Base-by-base conservation (phyloP, 2,888 invertebrate species). In the Anaspis maculata region DNA sequence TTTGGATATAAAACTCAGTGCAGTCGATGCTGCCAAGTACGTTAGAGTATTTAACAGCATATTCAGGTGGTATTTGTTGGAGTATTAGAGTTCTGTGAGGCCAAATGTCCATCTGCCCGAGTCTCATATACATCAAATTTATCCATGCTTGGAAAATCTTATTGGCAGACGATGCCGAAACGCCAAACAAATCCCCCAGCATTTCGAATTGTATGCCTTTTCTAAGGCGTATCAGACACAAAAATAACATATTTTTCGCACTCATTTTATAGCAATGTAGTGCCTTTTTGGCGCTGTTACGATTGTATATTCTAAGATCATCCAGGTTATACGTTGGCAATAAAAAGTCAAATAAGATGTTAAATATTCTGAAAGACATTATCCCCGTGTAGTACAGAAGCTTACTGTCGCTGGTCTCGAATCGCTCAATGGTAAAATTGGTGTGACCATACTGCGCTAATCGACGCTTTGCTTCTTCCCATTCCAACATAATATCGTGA, bases 1-100 rank as follows among this genome's bases (percentile, higher is more conserved):
- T 32, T 34, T 46, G 37, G 11, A 45, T 34, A 9, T 23, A 15
- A 10, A 46, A 43, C 32, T 38, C 38, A 7, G 38, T 38, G 29
- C 38, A 38, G 25, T 46, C 44, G 23, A 37, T 31, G 23, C 44
- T 41, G 10, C 42, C 45, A 6, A 45, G 22, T 3, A 45, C 37
- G 13, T 42, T 42, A 5, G 26, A 14, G 10, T 32, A 28, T 10
- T 32, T 43, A 7, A 25, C 7, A 19, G n/a, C n/a, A n/a, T n/a
- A n/a, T n/a, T n/a, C n/a, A n/a, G 29, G 11, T 27, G 42, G 40
- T 24, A n/a, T n/a, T n/a, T n/a, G n/a, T n/a, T n/a, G n/a, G n/a
- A n/a, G n/a, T n/a, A n/a, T n/a, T n/a, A n/a, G n/a, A n/a, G n/a
- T 30, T 25, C 42, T 34, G 13, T 24, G 15, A 15, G 45, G 44